A percentile compares a stretch with the other conserved stretches of the same genome.
Evolutionary conservation across 1,140 invertebrate genomes (phyloP).

Genomic region (Colletes latitarsis): DNA sequence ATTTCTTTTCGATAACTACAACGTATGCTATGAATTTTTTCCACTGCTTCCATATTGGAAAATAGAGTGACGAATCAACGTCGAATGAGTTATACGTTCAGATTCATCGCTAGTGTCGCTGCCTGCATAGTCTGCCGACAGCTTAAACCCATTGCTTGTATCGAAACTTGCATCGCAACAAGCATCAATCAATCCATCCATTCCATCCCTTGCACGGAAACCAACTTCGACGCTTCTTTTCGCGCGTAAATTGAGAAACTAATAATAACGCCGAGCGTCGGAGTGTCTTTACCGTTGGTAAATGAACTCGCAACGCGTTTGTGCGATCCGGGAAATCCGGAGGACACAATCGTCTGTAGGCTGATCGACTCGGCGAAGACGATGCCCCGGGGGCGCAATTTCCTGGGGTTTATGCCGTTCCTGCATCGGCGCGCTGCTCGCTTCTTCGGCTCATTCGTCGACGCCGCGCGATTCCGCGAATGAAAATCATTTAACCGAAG

Average conservation of each 20-base stretch:
- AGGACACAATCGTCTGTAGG: conserved; percentile 56
- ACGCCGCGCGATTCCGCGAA: conserved; percentile 25
- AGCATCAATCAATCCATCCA: too few relatives aligned
- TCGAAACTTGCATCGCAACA: too few relatives aligned
- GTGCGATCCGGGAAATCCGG: conserved; percentile 58
- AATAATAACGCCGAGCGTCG: not conserved
- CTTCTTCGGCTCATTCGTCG: conserved; percentile 46
- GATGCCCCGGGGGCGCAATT: conserved; percentile 64
- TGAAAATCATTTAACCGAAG: conserved; percentile 28
- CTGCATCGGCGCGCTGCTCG: conserved; percentile 39
- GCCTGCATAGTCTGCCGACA: too few relatives aligned
- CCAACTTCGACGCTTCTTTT: not conserved
- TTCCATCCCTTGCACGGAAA: too few relatives aligned
- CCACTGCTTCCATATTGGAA: too few relatives aligned
- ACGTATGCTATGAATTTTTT: too few relatives aligned
- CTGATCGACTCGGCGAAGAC: conserved; percentile 63
- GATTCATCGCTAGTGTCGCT: too few relatives aligned
- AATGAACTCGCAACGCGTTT: conserved; percentile 45
- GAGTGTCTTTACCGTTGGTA: conserved; percentile 7
- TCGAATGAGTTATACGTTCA: too few relatives aligned
- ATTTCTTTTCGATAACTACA: too few relatives aligned
- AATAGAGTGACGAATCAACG: too few relatives aligned
- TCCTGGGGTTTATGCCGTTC: conserved; percentile 60
- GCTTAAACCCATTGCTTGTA: too few relatives aligned
- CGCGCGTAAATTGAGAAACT: conserved; percentile 9